Evolutionary conservation across 2,888 invertebrate species (phyloP).

Genomic region (Gastrophysa polygoni): DNA sequence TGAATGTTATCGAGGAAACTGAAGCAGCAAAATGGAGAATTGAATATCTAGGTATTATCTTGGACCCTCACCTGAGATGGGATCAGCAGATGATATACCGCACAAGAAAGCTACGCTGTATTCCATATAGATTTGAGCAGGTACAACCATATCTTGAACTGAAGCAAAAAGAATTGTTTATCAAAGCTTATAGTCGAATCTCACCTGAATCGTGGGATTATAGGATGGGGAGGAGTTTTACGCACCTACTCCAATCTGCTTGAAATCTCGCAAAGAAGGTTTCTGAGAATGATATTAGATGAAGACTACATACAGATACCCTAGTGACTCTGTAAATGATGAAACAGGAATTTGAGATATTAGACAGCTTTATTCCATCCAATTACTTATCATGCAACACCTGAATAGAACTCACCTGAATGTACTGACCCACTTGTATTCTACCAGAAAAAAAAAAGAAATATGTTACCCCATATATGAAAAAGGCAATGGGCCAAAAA

Average conservation of each 20-base stretch:
- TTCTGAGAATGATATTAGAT: constrained; percentile 7
- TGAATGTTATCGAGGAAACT: too few species aligned
- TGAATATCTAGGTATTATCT: constrained; percentile 10
- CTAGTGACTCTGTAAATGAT: not conserved
- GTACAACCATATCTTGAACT: not conserved
- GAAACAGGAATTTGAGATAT: constrained; percentile 1
- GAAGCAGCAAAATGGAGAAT: too few species aligned
- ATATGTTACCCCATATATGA: too few species aligned
- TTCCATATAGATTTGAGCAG: constrained; percentile 12
- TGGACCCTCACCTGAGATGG: constrained; percentile 8
- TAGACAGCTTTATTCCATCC: constrained; percentile 3
- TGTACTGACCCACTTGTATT: not conserved
- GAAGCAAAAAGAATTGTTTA: constrained; percentile 15
- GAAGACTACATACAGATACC: constrained; percentile 2
- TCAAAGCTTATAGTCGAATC: constrained; percentile 7
- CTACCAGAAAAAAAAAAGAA: not conserved
- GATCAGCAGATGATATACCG: constrained; percentile 4
- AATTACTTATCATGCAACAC: constrained; percentile 11
- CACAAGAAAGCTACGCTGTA: constrained; percentile 3
- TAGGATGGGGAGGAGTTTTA: constrained; percentile 13
- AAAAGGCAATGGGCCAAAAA: too few species aligned
- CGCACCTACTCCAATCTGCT: constrained; percentile 4
- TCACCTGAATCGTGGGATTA: constrained; percentile 6
- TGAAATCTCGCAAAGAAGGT: constrained; percentile 11
- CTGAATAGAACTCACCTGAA: not conserved